Base-by-base conservation (phyloP, 1,140 invertebrate genomes). In the Piezodorus guildinii region DNA sequence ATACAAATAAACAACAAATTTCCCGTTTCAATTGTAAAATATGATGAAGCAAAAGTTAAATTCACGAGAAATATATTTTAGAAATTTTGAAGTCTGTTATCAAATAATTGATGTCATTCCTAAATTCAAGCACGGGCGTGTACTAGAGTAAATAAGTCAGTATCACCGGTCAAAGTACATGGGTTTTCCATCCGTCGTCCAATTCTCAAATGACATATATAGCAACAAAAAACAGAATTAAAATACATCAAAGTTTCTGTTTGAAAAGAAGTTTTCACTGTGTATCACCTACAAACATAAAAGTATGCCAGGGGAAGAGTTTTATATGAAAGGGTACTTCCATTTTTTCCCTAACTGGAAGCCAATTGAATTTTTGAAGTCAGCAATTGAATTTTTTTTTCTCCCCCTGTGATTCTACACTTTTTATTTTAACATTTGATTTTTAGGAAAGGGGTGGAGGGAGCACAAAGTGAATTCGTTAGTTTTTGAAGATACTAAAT, bases 371-470 rank as follows among this genome's bases (percentile, higher is more conserved):
- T 56, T 56, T 56, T 56, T 23, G 52, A 56, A 56, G 23, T 15
- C 52, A 23, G 52, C 52, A 56, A 56, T 56, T 56, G 52, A 56
- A 56, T 56, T 56, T 56, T 56, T 56, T 39, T 39, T 39, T 10
- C 34, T 39, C 34, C 52, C 52, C 52, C 23, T 56, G 52, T 56
- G 52, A 56, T 21, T 56, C 52, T 25, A 21, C 52, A 56, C 23
- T 56, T 56, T 56, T 56, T 56, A 56, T 56, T 56, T 56, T 56
- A 56, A 56, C 52, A 56, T 56, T 56, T 56, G 52, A 56, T 56
- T 56, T 56, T 56, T 23, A 25, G 52, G 23, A 56, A 56, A 56
- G 52, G 14, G 52, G 34, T 30, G 27, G 8, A 54, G 51, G 52
- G 9, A 56, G 9, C 34, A 56, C 52, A 56, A 56, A 56, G 52